Base-by-base conservation (phyloP, 2,888 invertebrate genomes). In the Oithona nana region DNA sequence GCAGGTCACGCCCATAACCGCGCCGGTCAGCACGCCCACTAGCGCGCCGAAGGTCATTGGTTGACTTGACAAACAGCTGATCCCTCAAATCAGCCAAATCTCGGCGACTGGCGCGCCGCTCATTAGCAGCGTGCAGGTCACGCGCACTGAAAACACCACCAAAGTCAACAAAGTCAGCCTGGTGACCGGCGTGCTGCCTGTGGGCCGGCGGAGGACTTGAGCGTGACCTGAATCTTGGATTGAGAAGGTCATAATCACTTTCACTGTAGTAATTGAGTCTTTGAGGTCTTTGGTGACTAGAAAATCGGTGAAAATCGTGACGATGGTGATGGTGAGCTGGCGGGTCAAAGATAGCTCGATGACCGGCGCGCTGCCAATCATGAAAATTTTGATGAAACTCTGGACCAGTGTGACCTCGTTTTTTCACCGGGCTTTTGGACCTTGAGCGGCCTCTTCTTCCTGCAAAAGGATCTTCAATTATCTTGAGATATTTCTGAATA, bases 121-220 rank as follows among this genome's bases (percentile, higher is more conserved):
- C 54, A 54, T 54, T 54, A 26, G 54, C 54, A 3, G 54, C 26
- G 54, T 54, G 54, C 54, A 54, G 26, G 54, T 54, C 54, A 11
- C 26, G 54, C 6, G 26, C 22, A 26, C 54, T 54, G 8, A 39
- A 39, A 16, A 39, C 39, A 11, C 39, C 8, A 6, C 8, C 39
- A 39, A 39, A 39, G 39, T 39, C 39, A 16, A 11, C 16, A 16
- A 11, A 16, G 8, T 39, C 8, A 39, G 39, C 39, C 16, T 39
- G 39, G 8, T 39, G 39, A n/a, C n/a, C n/a, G 16, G 39, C 39
- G 39, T 39, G 39, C 39, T 39, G 39, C 8, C 39, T 6, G 6
- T 16, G 39, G 39, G 8, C 8, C 8, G 6, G 6, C 8, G 39
- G 6, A 6, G 39, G 39, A 6, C 8, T 39, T 16, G 39, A 39